These are phyloP conservation scores for Petaurus breviceps DNA, from an alignment of 2,113 vertebrate genomes.

Conservation along the genomic window DNA sequence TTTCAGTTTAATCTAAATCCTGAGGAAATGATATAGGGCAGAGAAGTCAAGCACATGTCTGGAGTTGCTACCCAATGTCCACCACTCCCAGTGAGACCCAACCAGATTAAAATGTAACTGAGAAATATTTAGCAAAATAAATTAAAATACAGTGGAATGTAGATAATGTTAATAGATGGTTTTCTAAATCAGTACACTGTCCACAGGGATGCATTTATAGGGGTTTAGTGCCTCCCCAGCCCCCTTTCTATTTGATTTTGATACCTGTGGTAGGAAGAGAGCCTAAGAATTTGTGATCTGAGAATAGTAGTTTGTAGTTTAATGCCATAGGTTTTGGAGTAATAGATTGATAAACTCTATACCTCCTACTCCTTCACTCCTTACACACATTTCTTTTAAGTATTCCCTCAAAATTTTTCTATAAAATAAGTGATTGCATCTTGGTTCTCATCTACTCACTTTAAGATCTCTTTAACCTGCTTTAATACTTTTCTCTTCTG, in stretches of 20 bases:
- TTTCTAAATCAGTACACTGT: background rate
- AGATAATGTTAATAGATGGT: background rate
- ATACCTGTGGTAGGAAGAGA: background rate
- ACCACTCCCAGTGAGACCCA: background rate
- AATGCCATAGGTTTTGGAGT: background rate
- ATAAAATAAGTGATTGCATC: background rate
- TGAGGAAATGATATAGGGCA: background rate
- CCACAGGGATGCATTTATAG: background rate
- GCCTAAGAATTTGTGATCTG: background rate
- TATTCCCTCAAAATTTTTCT: background rate
- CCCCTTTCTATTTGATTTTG: background rate
- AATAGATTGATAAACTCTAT: background rate
- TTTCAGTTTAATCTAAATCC: background rate
- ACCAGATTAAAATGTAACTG: background rate
- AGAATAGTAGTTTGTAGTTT: background rate
- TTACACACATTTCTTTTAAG: background rate
- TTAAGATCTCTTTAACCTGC: background rate
- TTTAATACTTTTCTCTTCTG: fast-evolving
- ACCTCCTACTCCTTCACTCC: background rate
- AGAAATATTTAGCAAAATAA: background rate
- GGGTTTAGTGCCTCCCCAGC: background rate
- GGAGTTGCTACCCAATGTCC: background rate
- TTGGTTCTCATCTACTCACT: background rate
- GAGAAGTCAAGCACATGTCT: background rate
- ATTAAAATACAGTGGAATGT: background rate